A percentile compares a stretch with the other conserved stretches of the same genome.
Evolutionary conservation across 2,797 vertebrate genomes (phyloP).

Genomic region (Avahi laniger): DNA sequence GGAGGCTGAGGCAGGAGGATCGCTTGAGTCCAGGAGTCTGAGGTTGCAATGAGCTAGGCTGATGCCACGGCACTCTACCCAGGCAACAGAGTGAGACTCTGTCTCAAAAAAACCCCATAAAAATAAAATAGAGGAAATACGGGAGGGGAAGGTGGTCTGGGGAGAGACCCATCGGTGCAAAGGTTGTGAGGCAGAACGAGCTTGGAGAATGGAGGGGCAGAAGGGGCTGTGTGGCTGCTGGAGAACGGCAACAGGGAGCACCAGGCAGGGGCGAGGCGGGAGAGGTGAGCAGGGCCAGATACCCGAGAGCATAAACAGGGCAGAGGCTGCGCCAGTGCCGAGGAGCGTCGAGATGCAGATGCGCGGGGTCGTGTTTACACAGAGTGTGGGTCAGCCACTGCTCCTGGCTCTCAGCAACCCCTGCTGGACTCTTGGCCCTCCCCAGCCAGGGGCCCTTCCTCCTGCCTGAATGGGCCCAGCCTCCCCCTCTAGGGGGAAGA

Average conservation of each 20-base stretch:
- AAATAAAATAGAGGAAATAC: neutral
- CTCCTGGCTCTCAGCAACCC: neutral
- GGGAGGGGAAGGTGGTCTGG: neutral
- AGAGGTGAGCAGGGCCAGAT: neutral
- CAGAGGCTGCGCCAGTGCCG: neutral
- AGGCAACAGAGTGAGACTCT: too few species aligned
- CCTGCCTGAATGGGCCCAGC: neutral
- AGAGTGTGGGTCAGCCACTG: neutral
- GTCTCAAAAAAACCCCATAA: neutral
- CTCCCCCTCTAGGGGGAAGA: neutral
- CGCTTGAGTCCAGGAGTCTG: too few species aligned
- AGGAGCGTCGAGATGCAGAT: neutral
- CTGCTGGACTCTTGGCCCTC: neutral
- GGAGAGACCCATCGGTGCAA: neutral
- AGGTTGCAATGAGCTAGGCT: too few species aligned
- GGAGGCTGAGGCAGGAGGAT: neutral
- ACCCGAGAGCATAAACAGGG: neutral
- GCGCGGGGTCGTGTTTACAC: neutral
- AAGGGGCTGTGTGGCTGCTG: rapidly evolving
- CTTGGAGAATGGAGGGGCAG: neutral
- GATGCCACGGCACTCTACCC: too few species aligned
- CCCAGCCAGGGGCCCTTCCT: neutral
- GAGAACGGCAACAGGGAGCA: rapidly evolving
- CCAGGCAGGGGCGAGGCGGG: neutral
- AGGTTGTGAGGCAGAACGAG: neutral